Conservation (phyloP, 1,140 invertebrate genomes). For the Bombus haemorrhoidalis region DNA sequence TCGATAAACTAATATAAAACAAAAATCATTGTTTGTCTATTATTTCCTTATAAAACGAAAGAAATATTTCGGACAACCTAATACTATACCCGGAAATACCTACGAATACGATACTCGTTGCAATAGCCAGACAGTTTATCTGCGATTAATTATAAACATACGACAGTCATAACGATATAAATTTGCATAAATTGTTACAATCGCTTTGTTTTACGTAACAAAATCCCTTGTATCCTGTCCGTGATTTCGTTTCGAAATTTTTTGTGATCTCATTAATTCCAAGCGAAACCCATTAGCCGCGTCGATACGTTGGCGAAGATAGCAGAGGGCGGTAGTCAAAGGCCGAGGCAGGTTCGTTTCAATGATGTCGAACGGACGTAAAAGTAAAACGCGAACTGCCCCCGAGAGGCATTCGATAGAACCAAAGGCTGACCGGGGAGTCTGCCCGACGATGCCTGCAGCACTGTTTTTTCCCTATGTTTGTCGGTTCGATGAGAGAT, state of each 20-base stretch:
- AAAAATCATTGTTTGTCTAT: too few species aligned
- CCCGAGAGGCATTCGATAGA: conserved; percentile 23
- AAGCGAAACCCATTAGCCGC: conserved; percentile 22
- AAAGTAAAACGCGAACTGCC: conserved; percentile 22
- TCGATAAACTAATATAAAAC: too few species aligned
- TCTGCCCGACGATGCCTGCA: conserved; percentile 26
- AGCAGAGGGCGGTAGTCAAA: conserved; percentile 21
- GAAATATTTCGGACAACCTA: too few species aligned
- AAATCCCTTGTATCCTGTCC: background rate
- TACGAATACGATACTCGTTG: too few species aligned
- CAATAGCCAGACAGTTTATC: too few species aligned
- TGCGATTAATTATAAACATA: too few species aligned
- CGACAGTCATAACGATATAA: too few species aligned
- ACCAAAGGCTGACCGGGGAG: background rate
- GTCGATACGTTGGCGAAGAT: conserved; percentile 19
- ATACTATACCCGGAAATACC: too few species aligned
- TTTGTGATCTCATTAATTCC: conserved; percentile 44
- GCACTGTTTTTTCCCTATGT: background rate
- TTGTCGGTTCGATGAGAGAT: background rate
- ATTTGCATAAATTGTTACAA: too few species aligned
- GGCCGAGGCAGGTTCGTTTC: background rate
- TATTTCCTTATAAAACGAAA: too few species aligned
- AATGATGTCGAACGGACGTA: conserved; percentile 26
- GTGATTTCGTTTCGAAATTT: background rate
- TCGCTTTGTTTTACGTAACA: background rate